Base-by-base conservation (phyloP, 2,113 vertebrate species). In the Eretmochelys imbricata region DNA sequence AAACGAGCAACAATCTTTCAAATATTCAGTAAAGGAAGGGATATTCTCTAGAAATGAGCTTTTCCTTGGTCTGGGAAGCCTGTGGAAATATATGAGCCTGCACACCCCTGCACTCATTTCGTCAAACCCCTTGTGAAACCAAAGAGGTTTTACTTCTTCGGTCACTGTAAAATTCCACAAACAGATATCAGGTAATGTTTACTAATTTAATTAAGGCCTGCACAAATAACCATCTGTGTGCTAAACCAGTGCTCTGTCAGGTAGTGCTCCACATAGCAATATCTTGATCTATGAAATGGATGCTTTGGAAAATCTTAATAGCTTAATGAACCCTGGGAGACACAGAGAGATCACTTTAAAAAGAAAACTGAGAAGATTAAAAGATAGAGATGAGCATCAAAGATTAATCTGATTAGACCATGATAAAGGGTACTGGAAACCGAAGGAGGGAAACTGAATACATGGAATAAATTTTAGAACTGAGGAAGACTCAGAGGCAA, bases 321-420 rank as follows among this genome's bases (percentile, higher is more conserved):
- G 92, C 96, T 93, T 62, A 85, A 88, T 46, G 17, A 96, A 93
- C 89, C 94, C 31, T 51, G 76, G 92, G 86, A 84, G 91, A 94
- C 95, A 95, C 72, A 84, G 81, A 90, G 97, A 95, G 80, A 91
- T 96, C 85, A 80, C 93, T 97, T 98, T 89, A 93, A 86, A 93
- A 97, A 91, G 90, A 93, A 93, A 96, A 80, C 88, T 94, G 88
- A 89, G 91, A 65, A 95, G 90, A 98, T 97, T 95, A 96, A 93
- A 98, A 97, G 65, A 80, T 25, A 91, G 79, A 94, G 95, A 94
- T 86, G 84, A 89, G 95, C 82, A 69, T 92, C 95, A 92, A 55
- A 94, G 96, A 96, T 97, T 93, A 97, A 94, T 97, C 72, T 85
- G 55, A 96, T 98, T 97, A 98, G 95, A 79, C 93, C 6, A n/a